Conservation (phyloP, 92 coral and sea anemone species). For the Porites evermanni region DNA sequence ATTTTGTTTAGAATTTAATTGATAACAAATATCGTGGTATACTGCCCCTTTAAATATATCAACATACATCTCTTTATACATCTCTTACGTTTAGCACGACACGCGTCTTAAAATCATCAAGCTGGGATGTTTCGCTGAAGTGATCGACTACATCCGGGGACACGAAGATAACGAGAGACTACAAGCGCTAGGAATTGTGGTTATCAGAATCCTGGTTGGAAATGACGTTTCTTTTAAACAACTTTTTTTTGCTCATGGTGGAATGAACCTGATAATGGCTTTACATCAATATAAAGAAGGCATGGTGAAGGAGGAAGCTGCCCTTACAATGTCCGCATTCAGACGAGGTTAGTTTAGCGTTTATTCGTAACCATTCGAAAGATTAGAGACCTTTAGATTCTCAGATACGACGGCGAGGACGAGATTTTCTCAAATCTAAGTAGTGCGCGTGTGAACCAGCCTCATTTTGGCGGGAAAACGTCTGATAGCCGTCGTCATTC, state of each 20-base stretch:
- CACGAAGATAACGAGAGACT: slow-evolving; percentile 71
- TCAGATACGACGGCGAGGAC: too few relatives aligned
- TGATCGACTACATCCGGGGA: slow-evolving; percentile 85
- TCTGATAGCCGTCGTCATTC: too few relatives aligned
- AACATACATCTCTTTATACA: not conserved
- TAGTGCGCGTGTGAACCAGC: too few relatives aligned
- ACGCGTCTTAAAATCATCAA: slow-evolving; percentile 76
- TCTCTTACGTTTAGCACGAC: slow-evolving; percentile 49
- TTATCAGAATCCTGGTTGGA: slow-evolving; percentile 71
- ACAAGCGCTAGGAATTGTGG: slow-evolving; percentile 80
- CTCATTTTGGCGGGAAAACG: too few relatives aligned
- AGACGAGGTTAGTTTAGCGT: slow-evolving; percentile 54
- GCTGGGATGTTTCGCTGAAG: slow-evolving; percentile 78
- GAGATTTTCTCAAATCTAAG: too few relatives aligned
- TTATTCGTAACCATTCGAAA: not conserved
- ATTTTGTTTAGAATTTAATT: too few relatives aligned
- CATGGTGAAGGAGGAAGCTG: slow-evolving; percentile 79
- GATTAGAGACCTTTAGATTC: too few relatives aligned
- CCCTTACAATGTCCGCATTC: slow-evolving; percentile 55
- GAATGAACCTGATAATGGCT: slow-evolving; percentile 89
- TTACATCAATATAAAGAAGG: slow-evolving; percentile 82
- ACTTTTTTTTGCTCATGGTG: slow-evolving; percentile 84
- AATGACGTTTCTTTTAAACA: slow-evolving; percentile 73
- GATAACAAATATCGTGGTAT: too few relatives aligned
- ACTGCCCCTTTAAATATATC: not conserved